Evolutionary conservation across 2,888 invertebrate species (phyloP).

Genomic region (Nemotelus pantherinus): DNA sequence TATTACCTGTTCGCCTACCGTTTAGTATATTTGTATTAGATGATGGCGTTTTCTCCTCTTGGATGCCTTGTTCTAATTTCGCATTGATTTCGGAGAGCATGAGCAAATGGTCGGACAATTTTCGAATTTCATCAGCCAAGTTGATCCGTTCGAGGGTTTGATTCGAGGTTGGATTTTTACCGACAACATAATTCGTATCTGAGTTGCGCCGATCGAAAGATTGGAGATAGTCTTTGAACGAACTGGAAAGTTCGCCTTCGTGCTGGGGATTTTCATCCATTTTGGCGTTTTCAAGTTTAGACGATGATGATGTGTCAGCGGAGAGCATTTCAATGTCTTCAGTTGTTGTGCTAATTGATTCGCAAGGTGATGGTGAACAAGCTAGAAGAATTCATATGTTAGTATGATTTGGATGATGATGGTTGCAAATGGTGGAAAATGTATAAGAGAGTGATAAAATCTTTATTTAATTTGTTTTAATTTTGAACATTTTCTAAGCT

Average conservation of each 20-base stretch:
- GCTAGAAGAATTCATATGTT: conserved; percentile 65
- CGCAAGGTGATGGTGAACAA: conserved; percentile 83
- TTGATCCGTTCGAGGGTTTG: conserved; percentile 71
- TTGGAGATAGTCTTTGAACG: conserved; percentile 64
- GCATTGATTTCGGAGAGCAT: conserved; percentile 75
- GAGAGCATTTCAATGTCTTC: conserved; percentile 60
- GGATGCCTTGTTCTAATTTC: conserved; percentile 57
- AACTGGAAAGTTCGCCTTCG: conserved; percentile 42
- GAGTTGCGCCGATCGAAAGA: conserved; percentile 79
- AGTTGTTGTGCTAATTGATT: conserved; percentile 75
- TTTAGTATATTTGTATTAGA: conserved; percentile 59
- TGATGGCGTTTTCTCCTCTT: conserved; percentile 11
- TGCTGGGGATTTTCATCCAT: conserved; percentile 17
- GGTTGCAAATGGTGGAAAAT: too few relatives aligned
- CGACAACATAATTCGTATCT: conserved; percentile 76
- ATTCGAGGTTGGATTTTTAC: conserved; percentile 65
- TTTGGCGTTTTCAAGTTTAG: conserved; percentile 16
- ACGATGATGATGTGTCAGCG: neutral
- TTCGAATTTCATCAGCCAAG: conserved; percentile 84
- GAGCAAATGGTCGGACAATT: conserved; percentile 80
- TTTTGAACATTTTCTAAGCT: too few relatives aligned
- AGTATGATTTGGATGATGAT: neutral
- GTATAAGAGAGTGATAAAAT: too few relatives aligned
- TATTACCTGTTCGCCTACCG: conserved; percentile 59
- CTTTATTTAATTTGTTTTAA: too few relatives aligned